Percentiles rank a stretch among this genome's conserved stretches.
These are phyloP conservation scores for Microtus richardsoni DNA, from an alignment of 2,113 vertebrate genomes.

Conservation along the genomic window DNA sequence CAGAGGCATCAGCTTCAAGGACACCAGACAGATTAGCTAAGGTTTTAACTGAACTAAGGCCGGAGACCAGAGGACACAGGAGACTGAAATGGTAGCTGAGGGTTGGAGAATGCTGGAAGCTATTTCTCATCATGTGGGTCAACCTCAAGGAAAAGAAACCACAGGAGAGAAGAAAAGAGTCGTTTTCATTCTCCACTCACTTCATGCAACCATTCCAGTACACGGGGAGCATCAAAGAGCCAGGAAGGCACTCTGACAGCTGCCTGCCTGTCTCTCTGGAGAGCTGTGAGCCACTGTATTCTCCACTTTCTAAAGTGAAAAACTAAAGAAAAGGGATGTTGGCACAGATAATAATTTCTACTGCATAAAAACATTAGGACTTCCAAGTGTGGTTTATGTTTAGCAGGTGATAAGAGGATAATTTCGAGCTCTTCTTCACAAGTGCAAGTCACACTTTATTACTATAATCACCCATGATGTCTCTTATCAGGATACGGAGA, in stretches of 20 bases:
- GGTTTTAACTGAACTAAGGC: too few species aligned
- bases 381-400: not conserved
- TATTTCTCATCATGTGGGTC: not conserved
- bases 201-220: fast-evolving
- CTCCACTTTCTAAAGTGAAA: not conserved
- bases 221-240: not conserved
- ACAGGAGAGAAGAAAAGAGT: not conserved
- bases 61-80: not conserved
- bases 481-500: not conserved
- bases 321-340: not conserved
- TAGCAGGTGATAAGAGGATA: not conserved
- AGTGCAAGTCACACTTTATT: not conserved
- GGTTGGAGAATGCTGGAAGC: not conserved
- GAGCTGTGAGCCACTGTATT: not conserved
- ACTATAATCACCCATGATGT: not conserved
- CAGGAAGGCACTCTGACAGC: not conserved
- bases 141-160: not conserved
- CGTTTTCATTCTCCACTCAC: fast-evolving
- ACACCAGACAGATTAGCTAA: not conserved
- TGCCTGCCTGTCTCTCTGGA: too few species aligned
- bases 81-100: not conserved
- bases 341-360: not conserved
- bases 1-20: not conserved
- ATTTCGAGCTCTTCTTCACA: not conserved
- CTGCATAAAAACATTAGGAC: not conserved